Conservation (phyloP, 2,113 vertebrate species). For the Pteruthius melanotis region DNA sequence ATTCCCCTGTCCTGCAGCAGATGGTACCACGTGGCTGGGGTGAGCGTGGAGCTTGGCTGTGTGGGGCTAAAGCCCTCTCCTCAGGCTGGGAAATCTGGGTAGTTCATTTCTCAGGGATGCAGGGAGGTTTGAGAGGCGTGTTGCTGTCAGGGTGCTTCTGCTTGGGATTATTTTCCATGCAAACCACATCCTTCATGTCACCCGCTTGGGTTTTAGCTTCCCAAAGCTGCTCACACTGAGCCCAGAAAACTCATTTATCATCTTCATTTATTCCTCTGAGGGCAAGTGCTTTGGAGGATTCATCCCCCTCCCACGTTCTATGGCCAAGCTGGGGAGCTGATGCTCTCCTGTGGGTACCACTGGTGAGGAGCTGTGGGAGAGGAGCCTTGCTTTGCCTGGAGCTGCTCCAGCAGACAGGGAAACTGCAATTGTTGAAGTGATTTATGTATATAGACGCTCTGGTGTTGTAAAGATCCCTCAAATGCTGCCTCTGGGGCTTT, state of each 20-base stretch:
- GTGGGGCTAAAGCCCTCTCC: not conserved
- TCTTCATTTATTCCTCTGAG: not conserved
- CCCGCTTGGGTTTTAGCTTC: not conserved
- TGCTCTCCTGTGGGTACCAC: not conserved
- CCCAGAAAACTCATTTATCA: not conserved
- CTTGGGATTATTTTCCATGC: not conserved
- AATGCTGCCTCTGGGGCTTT: not conserved
- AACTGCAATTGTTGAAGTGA: not conserved
- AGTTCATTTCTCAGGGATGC: not conserved
- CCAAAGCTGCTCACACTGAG: not conserved
- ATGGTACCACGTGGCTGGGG: not conserved
- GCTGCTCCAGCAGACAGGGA: not conserved
- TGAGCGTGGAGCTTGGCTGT: fast-evolving
- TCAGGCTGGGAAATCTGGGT: not conserved
- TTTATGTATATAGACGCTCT: not conserved
- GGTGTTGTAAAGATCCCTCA: not conserved
- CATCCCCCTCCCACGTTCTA: not conserved
- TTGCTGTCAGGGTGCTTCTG: not conserved
- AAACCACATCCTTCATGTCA: not conserved
- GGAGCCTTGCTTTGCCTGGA: not conserved
- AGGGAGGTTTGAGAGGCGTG: not conserved
- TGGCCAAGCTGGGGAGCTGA: fast-evolving
- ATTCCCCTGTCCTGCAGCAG: not conserved
- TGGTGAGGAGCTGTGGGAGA: not conserved
- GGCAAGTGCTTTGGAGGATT: not conserved